Percentiles rank a stretch among this genome's conserved stretches.
Conservation (phyloP, 2,888 invertebrate species). For the Brenthis ino region DNA sequence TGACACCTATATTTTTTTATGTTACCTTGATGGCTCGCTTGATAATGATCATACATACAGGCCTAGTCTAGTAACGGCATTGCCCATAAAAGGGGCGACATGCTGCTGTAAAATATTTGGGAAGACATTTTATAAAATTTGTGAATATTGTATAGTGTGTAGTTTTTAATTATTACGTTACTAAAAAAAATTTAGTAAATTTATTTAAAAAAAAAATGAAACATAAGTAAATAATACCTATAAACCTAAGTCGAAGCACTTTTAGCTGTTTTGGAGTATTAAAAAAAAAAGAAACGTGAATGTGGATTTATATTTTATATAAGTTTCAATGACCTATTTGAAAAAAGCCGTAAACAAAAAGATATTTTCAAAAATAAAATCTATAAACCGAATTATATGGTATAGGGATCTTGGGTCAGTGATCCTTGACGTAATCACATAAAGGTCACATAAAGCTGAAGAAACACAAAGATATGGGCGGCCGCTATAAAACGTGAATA, state of each 20-base stretch:
- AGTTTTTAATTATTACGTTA: neutral
- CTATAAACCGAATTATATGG: slow-evolving; percentile 33
- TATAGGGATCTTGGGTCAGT: slow-evolving; percentile 42
- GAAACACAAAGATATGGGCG: slow-evolving; percentile 70
- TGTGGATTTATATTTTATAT: too few species aligned
- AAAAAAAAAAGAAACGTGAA: too few species aligned
- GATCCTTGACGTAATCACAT: slow-evolving; percentile 51
- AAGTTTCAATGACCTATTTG: too few species aligned
- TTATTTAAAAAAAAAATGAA: neutral
- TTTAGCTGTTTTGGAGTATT: too few species aligned
- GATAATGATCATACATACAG: neutral
- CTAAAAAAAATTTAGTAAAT: neutral
- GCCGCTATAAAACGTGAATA: slow-evolving; percentile 70
- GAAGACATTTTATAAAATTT: neutral
- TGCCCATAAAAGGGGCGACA: slow-evolving; percentile 9
- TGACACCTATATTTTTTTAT: slow-evolving; percentile 5
- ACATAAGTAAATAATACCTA: too few species aligned
- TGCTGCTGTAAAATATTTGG: slow-evolving; percentile 18
- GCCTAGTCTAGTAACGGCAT: slow-evolving; percentile 10
- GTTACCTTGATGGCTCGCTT: neutral
- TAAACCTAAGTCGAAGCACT: too few species aligned
- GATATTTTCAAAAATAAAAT: slow-evolving; percentile 17
- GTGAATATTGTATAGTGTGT: neutral
- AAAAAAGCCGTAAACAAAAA: too few species aligned
- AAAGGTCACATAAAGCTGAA: slow-evolving; percentile 70